Evolutionary conservation across 2,797 vertebrate species (phyloP).

Genomic region (Mionectes olivaceus): DNA sequence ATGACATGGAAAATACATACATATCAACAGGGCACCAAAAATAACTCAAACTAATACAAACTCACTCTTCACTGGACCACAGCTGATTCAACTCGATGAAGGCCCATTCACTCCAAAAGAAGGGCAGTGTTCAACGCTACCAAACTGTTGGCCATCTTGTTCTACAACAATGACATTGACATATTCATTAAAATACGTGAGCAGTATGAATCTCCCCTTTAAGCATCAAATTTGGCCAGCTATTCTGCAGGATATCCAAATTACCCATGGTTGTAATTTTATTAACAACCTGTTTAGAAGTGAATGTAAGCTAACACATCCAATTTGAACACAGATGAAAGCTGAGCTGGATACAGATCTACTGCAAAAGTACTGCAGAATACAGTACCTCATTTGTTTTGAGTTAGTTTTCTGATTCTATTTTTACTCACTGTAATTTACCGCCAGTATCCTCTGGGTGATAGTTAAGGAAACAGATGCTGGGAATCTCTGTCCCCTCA

Average conservation of each 20-base stretch:
- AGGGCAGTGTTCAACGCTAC: neutral
- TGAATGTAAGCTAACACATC: slow-evolving; percentile 4
- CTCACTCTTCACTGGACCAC: neutral
- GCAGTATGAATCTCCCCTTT: neutral
- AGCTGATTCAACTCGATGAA: neutral
- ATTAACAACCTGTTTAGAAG: slow-evolving; percentile 26
- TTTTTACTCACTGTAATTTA: slow-evolving; percentile 93
- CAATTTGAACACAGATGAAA: slow-evolving; percentile 41
- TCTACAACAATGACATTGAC: neutral
- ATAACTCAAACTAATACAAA: neutral
- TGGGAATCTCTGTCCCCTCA: slow-evolving; percentile 90
- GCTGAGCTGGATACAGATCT: slow-evolving; percentile 13
- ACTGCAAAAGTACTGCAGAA: slow-evolving; percentile 36
- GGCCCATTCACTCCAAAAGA: neutral
- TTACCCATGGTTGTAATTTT: neutral
- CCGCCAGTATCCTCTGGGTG: slow-evolving; percentile 89
- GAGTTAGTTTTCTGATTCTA: slow-evolving; percentile 83
- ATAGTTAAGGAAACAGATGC: slow-evolving; percentile 98
- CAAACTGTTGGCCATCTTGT: neutral
- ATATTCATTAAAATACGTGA: neutral
- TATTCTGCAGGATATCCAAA: slow-evolving; percentile 3
- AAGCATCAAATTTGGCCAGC: neutral
- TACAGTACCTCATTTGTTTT: slow-evolving; percentile 71
- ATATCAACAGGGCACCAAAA: neutral
- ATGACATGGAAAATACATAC: neutral